Evolutionary conservation across 2,888 invertebrate genomes (phyloP).

Genomic region (Apocheima hispidaria): DNA sequence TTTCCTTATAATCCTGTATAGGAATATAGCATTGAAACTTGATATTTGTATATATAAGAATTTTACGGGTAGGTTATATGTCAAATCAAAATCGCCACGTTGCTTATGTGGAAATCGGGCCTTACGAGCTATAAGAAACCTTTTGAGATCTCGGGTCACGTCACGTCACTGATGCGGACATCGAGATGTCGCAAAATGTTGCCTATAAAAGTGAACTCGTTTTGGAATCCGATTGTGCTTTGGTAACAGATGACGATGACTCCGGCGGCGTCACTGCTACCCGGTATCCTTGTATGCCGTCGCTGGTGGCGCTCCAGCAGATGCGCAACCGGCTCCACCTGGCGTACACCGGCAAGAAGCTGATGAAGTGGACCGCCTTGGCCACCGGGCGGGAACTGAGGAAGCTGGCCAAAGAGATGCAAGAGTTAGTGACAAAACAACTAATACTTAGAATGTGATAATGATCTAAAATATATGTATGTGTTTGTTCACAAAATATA

Average conservation of each 20-base stretch:
- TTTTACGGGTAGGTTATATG: too few species aligned
- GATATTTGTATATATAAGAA: too few species aligned
- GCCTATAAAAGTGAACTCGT: background rate
- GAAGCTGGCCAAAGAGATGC: conserved; percentile 17
- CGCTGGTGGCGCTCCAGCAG: conserved; percentile 72
- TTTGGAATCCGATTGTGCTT: background rate
- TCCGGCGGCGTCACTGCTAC: background rate
- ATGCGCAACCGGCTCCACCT: conserved; percentile 75
- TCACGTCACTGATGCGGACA: too few species aligned
- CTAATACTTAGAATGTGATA: too few species aligned
- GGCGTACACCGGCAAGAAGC: conserved; percentile 68
- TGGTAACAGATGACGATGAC: background rate
- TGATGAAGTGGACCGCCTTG: conserved; percentile 78
- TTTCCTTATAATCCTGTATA: too few species aligned
- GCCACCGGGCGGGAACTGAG: conserved; percentile 70
- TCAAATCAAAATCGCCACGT: too few species aligned
- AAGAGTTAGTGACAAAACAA: conserved; percentile 9
- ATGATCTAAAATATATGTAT: too few species aligned
- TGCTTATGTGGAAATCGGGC: too few species aligned
- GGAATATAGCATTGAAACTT: too few species aligned
- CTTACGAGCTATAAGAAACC: too few species aligned
- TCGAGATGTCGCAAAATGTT: background rate
- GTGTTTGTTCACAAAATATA: too few species aligned
- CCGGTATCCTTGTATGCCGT: conserved; percentile 1
- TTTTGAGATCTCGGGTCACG: too few species aligned